phyloP scores from a whole-genome alignment of 2,113 vertebrate species.

The Mixornis gularis region DNA sequence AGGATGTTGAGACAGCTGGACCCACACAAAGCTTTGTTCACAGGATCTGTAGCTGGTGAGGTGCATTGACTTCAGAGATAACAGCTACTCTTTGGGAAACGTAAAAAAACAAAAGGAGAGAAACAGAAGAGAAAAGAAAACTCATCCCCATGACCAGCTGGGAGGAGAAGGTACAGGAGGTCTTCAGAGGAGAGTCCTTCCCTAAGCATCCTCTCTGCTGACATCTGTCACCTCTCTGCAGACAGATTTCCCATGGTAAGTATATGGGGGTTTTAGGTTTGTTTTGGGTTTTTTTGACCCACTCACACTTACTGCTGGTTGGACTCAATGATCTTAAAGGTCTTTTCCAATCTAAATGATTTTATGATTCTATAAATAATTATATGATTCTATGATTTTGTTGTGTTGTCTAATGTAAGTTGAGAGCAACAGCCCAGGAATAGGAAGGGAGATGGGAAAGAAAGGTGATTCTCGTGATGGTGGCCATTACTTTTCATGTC shows the following conservation, averaged over 20 bases:
- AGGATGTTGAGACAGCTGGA: background rate
- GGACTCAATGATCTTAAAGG: background rate
- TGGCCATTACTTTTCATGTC: background rate
- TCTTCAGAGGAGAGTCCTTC: background rate
- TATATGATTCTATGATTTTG: background rate
- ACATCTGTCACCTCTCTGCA: background rate
- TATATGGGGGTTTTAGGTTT: fast-evolving
- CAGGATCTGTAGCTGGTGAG: background rate
- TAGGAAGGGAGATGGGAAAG: background rate
- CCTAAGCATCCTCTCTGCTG: background rate
- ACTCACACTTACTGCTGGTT: background rate
- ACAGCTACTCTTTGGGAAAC: background rate
- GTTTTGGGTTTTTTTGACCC: background rate
- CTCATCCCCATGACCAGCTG: fast-evolving
- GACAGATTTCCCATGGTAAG: background rate
- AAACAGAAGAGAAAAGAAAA: background rate
- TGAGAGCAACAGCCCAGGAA: background rate
- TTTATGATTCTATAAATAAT: background rate
- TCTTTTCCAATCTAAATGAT: background rate
- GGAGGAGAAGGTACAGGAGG: background rate
- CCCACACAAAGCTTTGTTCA: background rate
- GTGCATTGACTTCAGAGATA: background rate
- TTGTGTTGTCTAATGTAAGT: background rate
- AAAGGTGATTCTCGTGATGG: background rate
- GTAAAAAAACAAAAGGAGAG: background rate